Conservation (phyloP, 2,888 invertebrate genomes). For the Andrena hattorfiana region DNA sequence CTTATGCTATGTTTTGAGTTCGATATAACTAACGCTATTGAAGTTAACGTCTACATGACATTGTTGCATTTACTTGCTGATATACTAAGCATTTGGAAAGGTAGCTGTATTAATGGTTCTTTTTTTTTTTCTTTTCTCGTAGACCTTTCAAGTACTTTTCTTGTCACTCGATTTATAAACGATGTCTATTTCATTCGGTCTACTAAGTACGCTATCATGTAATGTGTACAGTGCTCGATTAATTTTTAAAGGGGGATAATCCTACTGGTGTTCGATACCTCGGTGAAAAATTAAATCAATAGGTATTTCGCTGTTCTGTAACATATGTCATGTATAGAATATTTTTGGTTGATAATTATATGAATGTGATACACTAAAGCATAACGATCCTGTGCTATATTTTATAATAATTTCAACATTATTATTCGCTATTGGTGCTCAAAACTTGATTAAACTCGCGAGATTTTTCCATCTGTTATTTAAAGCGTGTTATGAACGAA, state of each 20-base stretch:
- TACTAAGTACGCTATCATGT: neutral
- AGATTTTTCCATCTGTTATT: constrained; percentile 39
- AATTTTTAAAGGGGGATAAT: neutral
- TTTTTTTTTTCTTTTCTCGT: neutral
- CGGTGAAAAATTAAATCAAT: constrained; percentile 12
- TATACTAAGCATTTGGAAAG: constrained; percentile 21
- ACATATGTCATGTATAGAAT: constrained; percentile 58
- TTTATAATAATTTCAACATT: constrained; percentile 57
- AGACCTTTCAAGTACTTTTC: constrained; percentile 16
- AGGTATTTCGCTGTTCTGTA: constrained; percentile 44
- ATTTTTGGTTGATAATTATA: constrained; percentile 50
- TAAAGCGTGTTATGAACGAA: constrained; percentile 27
- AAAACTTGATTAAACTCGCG: constrained; percentile 41
- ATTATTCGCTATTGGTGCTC: constrained; percentile 61
- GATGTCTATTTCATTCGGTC: constrained; percentile 22
- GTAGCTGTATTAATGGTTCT: constrained; percentile 12
- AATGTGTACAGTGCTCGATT: constrained; percentile 17
- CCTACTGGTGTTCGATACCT: neutral
- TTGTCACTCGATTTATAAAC: constrained; percentile 5
- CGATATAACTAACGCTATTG: constrained; percentile 51
- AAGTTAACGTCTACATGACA: constrained; percentile 60
- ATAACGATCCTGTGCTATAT: constrained; percentile 54
- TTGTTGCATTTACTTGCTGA: constrained; percentile 55
- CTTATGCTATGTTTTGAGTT: constrained; percentile 60
- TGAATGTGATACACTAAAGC: constrained; percentile 60